Conservation (phyloP, 1,140 invertebrate genomes). For the Trichoplusia ni region DNA sequence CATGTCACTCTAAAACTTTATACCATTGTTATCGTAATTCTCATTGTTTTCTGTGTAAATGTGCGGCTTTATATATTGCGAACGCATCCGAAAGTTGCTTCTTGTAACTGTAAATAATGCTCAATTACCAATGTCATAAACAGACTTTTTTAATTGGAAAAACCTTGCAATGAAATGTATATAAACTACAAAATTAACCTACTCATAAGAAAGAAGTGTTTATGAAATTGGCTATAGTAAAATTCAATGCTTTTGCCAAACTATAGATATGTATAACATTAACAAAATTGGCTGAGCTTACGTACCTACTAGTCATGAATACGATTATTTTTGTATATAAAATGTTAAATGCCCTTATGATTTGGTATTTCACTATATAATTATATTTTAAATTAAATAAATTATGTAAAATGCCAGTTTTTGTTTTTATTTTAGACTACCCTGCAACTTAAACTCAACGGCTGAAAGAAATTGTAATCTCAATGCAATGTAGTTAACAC, state of each 20-base stretch:
- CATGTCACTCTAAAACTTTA: not conserved
- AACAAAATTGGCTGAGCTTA: constrained; percentile 61
- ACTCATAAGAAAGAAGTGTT: constrained; percentile 7
- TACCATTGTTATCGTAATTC: constrained; percentile 5
- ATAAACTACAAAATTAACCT: not conserved
- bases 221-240: constrained; percentile 29
- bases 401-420: constrained; percentile 47
- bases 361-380: constrained; percentile 68
- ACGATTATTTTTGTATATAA: constrained; percentile 75
- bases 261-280: constrained; percentile 39
- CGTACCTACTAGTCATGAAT: constrained; percentile 63
- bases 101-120: constrained; percentile 57
- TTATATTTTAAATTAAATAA: constrained; percentile 70
- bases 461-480: no score
- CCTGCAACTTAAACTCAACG: no score
- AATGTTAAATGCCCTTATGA: constrained; percentile 54
- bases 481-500: no score
- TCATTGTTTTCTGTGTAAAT: constrained; percentile 42
- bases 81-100: constrained; percentile 58
- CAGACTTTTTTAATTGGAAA: not conserved
- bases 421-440: constrained; percentile 20
- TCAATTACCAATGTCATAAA: constrained; percentile 35
- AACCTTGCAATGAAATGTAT: no score
- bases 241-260: constrained; percentile 40
- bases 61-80: constrained; percentile 61